These are phyloP conservation scores for Lanius collurio DNA, from an alignment of 2,113 vertebrate genomes.

Conservation along the genomic window DNA sequence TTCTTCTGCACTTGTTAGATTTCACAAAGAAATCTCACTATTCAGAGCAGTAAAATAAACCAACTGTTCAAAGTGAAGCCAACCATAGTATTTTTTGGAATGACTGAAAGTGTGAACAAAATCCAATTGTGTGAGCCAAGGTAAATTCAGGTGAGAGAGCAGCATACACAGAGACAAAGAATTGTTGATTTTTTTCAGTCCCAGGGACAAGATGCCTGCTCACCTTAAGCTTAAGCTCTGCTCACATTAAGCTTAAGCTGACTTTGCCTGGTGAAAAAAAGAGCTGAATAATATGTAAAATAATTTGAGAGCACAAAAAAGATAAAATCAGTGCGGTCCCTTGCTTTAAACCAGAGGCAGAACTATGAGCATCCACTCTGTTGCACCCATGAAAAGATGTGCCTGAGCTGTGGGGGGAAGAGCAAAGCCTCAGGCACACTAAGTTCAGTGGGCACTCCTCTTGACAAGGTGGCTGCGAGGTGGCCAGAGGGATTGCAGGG, in stretches of 20 bases:
- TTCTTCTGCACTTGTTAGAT: not conserved
- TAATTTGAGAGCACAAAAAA: not conserved
- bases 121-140: not conserved
- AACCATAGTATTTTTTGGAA: not conserved
- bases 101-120: not conserved
- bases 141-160: not conserved
- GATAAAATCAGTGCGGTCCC: not conserved
- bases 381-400: not conserved
- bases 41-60: not conserved
- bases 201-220: not conserved
- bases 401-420: not conserved
- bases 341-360: not conserved
- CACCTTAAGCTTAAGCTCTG: not conserved
- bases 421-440: not conserved
- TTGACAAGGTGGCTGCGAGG: rapidly evolving
- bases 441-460: not conserved
- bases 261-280: not conserved
- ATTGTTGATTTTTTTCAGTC: not conserved
- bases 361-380: not conserved
- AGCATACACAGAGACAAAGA: not conserved
- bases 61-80: not conserved
- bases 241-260: not conserved
- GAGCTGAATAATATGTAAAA: not conserved
- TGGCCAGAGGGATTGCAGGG: not conserved
- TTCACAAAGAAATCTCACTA: not conserved